Conservation (phyloP, 2,797 vertebrate genomes). For the Tympanoctomys barrerae region DNA sequence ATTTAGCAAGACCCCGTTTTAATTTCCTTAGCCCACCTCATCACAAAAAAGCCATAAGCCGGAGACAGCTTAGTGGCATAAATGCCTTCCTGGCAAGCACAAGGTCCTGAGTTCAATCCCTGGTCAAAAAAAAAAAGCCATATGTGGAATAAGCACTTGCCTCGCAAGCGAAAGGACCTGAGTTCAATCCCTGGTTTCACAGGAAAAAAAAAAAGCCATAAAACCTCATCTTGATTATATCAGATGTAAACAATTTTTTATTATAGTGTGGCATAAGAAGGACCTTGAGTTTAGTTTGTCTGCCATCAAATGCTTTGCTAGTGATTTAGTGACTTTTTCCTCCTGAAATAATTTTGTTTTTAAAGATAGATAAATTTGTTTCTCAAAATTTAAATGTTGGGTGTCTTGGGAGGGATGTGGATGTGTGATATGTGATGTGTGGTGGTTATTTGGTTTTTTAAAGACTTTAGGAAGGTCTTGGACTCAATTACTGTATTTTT, state of each 20-base stretch:
- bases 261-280: neutral
- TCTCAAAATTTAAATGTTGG: slow-evolving; percentile 38
- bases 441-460: slow-evolving; percentile 48
- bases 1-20: neutral
- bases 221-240: neutral
- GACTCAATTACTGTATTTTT: slow-evolving; percentile 13
- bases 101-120: too few relatives aligned
- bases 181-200: too few relatives aligned
- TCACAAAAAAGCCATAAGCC: too few relatives aligned
- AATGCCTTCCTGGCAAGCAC: too few relatives aligned
- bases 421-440: neutral
- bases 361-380: neutral
- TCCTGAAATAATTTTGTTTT: slow-evolving; percentile 60
- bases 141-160: too few relatives aligned
- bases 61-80: too few relatives aligned
- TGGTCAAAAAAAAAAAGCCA: neutral
- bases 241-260: neutral
- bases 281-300: slow-evolving; percentile 4
- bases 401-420: too few relatives aligned
- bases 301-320: neutral
- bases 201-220: neutral
- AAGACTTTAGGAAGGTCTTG: slow-evolving; percentile 4
- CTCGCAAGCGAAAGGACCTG: too few relatives aligned
- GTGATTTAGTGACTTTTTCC: slow-evolving; percentile 42
- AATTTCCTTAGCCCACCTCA: neutral